phyloP scores from a whole-genome alignment of 2,888 invertebrate genomes.

The Syrphus vitripennis region DNA sequence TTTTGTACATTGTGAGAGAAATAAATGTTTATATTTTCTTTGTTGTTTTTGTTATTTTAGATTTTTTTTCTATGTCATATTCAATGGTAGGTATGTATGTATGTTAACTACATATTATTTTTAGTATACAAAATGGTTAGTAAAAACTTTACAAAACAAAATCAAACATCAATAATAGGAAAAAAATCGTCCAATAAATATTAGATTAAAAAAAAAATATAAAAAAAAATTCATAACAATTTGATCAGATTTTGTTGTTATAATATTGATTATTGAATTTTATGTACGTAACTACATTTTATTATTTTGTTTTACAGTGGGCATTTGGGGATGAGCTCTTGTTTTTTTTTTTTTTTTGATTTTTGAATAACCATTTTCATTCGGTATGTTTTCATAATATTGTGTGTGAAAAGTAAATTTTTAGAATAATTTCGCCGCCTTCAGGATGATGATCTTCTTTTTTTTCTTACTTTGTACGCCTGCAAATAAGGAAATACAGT shows the following conservation, averaged over 20 bases:
- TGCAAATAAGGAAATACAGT: constrained; percentile 61
- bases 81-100: not conserved
- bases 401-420: constrained; percentile 7
- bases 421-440: constrained; percentile 33
- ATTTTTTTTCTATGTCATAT: constrained; percentile 20
- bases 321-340: constrained; percentile 67
- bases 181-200: constrained; percentile 4
- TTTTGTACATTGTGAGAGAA: constrained; percentile 62
- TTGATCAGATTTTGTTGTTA: constrained; percentile 8
- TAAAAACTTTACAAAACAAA: constrained; percentile 42
- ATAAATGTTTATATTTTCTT: constrained; percentile 38
- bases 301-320: constrained; percentile 39
- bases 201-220: constrained; percentile 20
- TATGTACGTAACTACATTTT: not conserved
- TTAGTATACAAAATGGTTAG: constrained; percentile 51
- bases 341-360: constrained; percentile 24
- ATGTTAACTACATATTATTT: constrained; percentile 32
- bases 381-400: not conserved
- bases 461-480: constrained; percentile 63
- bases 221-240: constrained; percentile 34
- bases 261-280: not conserved
- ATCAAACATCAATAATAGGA: constrained; percentile 19
- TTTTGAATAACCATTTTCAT: constrained; percentile 17
- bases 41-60: not conserved
- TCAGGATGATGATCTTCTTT: constrained; percentile 24